These are phyloP conservation scores for Sinocyclocheilus anophthalmus DNA, from an alignment of 2,113 vertebrate genomes.

Conservation along the genomic window DNA sequence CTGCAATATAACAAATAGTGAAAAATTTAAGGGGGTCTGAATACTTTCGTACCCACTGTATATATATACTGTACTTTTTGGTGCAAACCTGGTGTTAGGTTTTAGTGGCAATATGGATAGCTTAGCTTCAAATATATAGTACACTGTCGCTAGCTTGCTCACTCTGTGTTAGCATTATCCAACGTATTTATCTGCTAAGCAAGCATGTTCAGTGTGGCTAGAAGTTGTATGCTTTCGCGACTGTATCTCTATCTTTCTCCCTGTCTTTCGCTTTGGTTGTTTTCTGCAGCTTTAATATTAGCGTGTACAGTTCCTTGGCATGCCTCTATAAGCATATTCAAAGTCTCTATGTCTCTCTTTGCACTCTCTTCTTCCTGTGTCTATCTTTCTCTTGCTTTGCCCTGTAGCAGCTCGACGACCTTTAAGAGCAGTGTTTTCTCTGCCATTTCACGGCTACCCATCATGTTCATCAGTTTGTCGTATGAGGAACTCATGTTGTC, in stretches of 20 bases:
- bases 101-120: slow-evolving; percentile 68
- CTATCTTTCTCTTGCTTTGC: slow-evolving; percentile 68
- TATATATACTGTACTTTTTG: slow-evolving; percentile 58
- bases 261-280: slow-evolving; percentile 58
- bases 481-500: slow-evolving; percentile 31
- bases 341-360: slow-evolving; percentile 61
- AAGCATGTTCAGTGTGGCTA: slow-evolving; percentile 75
- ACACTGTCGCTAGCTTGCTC: slow-evolving; percentile 72
- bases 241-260: slow-evolving; percentile 64
- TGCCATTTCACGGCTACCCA: slow-evolving; percentile 60
- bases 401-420: slow-evolving; percentile 64
- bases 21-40: too few relatives aligned
- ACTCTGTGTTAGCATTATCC: slow-evolving; percentile 66
- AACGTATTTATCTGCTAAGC: slow-evolving; percentile 67
- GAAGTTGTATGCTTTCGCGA: slow-evolving; percentile 66
- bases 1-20: too few relatives aligned
- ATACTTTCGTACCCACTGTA: too few relatives aligned
- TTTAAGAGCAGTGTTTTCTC: slow-evolving; percentile 42
- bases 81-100: slow-evolving; percentile 72
- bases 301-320: slow-evolving; percentile 70
- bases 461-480: slow-evolving; percentile 39
- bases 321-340: slow-evolving; percentile 69
- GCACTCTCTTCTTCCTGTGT: slow-evolving; percentile 57
- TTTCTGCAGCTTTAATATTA: slow-evolving; percentile 65
- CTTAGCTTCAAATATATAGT: slow-evolving; percentile 71